Evolutionary conservation across 2,113 vertebrate species (phyloP), one percentile per base, ranked within the genome.

Genomic region (Ibidorhyncha struthersii): DNA sequence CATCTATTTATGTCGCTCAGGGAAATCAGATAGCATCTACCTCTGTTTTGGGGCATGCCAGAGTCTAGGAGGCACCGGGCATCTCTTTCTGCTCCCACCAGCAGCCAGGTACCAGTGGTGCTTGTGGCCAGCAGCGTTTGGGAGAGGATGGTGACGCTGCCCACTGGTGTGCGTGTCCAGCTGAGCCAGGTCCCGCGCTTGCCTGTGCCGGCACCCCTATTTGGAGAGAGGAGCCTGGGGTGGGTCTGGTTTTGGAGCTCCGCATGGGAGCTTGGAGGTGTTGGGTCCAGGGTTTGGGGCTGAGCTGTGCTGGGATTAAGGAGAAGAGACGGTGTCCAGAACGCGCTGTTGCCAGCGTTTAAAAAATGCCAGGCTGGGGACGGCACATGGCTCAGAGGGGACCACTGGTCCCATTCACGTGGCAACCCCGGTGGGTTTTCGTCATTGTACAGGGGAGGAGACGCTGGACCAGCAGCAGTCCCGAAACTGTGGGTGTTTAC

Each of bases 311-410:
- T 52, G 62, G 26, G 45, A 25, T 9, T n/a, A 25, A 77, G 41
- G 15, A 70, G 56, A 73, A 45, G 47, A 56, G 21, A 19, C 1
- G 1, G 14, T 40, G 40, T 27, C 27, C 18, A 12, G 45, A 55
- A 16, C 2, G 1, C 0, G 0, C 12, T 8, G 53, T n/a, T 30
- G 27, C 59, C 40, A 26, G 53, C n/a, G n/a, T 32, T 86, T n/a
- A 34, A 3, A 59, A 58, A 53, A 19, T 8, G 34, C 40, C 53
- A 18, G 1, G 0, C 8, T 50, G 86, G 62, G 76, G 66, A 23
- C 43, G 79, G 12, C n/a, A 25, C 1, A 0, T 7, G 2, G 4
- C 50, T 61, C 0, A 2, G 67, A 59, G 20, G 43, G 50, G 43
- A 79, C 50, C 9, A 8, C 30, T n/a, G 6, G 2, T 29, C 53